phyloP scores from a whole-genome alignment of 2,797 vertebrate species.

The Melanotaenia trifasciata region DNA sequence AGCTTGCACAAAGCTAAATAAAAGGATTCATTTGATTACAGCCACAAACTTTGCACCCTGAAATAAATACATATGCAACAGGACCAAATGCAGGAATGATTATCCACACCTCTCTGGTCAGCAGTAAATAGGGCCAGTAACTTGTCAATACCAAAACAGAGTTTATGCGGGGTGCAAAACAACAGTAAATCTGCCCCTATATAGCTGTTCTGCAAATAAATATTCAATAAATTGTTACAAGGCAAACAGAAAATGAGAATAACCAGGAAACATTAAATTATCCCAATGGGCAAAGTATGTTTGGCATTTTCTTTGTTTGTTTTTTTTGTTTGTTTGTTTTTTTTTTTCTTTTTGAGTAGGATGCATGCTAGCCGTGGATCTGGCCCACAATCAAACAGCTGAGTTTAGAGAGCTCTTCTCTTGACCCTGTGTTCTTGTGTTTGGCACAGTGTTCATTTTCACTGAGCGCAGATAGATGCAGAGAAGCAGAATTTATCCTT shows the following conservation, averaged over 20 bases:
- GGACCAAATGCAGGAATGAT: too few species aligned
- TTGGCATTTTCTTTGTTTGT: too few species aligned
- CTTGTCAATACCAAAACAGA: neutral
- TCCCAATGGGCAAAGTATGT: too few species aligned
- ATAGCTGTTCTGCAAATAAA: neutral
- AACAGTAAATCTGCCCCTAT: neutral
- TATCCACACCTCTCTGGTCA: neutral
- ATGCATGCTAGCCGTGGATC: constrained; percentile 5
- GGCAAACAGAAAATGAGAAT: neutral
- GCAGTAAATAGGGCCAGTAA: neutral
- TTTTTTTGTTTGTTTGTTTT: neutral
- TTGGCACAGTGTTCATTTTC: constrained; percentile 23
- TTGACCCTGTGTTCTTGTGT: constrained; percentile 34
- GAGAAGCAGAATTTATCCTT: neutral
- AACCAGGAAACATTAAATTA: neutral
- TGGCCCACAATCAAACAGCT: constrained; percentile 35
- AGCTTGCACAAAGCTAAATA: neutral
- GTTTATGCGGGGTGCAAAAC: neutral
- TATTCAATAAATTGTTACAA: neutral
- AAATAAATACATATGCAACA: too few species aligned
- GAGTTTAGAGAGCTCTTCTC: constrained; percentile 11
- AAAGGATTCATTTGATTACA: too few species aligned
- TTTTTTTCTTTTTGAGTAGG: neutral
- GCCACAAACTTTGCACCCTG: too few species aligned
- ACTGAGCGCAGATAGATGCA: constrained; percentile 23